These are phyloP conservation scores for Nomada hirtipes DNA, from an alignment of 2,888 invertebrate genomes.

Conservation along the genomic window DNA sequence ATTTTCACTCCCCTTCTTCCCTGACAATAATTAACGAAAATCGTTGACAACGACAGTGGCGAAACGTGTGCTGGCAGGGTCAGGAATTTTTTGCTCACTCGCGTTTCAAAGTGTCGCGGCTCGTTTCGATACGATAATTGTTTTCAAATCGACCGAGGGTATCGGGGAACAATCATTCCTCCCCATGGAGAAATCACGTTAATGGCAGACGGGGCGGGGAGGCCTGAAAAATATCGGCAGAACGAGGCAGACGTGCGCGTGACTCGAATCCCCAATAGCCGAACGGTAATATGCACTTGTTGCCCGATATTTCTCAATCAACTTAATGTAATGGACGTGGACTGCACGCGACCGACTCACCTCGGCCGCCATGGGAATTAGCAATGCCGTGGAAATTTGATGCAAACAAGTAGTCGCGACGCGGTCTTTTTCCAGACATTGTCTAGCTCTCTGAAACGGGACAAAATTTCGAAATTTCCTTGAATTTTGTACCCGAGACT, in stretches of 20 bases:
- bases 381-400: constrained; percentile 52
- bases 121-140: constrained; percentile 36
- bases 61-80: no score
- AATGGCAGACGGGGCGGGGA: constrained; percentile 3
- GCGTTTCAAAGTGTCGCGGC: background rate
- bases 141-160: constrained; percentile 32
- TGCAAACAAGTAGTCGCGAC: constrained; percentile 36
- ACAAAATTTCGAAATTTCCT: background rate
- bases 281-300: constrained; percentile 51
- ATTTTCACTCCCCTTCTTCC: no score
- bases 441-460: no score
- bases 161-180: constrained; percentile 44
- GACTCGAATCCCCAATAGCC: constrained; percentile 47
- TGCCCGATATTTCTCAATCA: constrained; percentile 57
- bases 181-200: constrained; percentile 41
- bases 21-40: no score
- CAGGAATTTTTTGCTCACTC: no score
- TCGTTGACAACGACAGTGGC: no score
- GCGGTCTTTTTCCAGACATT: no score
- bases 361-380: constrained; percentile 44
- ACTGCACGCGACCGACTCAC: constrained; percentile 16
- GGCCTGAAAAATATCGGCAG: constrained; percentile 37
- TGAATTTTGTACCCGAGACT: background rate
- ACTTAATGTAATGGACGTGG: constrained; percentile 53
- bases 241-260: constrained; percentile 21